Conservation (phyloP, 2,113 vertebrate species). For the Proteles cristata region DNA sequence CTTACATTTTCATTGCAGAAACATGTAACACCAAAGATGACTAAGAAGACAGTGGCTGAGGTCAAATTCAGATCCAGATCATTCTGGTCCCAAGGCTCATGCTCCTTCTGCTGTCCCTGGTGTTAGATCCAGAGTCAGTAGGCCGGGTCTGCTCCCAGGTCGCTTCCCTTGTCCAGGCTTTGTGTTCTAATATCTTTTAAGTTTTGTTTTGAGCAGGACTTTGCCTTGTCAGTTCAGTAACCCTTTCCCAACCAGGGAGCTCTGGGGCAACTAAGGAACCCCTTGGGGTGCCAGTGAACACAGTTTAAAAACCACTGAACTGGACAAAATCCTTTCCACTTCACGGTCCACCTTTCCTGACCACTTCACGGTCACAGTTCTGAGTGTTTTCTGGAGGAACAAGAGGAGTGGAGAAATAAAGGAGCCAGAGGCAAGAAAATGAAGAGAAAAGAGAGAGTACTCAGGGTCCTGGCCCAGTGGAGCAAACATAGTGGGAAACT, state of each 20-base stretch:
- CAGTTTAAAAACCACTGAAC: neutral
- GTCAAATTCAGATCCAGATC: neutral
- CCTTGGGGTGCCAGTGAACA: neutral
- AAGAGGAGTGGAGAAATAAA: neutral
- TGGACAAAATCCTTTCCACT: neutral
- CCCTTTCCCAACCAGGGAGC: neutral
- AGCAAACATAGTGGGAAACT: accelerated
- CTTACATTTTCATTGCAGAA: neutral
- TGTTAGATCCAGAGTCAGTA: neutral
- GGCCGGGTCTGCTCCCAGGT: neutral
- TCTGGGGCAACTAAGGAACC: neutral
- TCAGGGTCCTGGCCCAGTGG: accelerated
- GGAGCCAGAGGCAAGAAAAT: neutral
- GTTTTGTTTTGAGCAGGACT: neutral
- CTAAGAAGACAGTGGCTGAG: neutral
- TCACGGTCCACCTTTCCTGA: too few relatives aligned
- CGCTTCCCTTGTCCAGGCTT: neutral
- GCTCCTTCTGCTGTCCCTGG: neutral
- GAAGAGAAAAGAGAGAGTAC: neutral
- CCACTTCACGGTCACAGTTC: neutral
- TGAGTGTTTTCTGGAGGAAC: neutral
- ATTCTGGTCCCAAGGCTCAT: neutral
- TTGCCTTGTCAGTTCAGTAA: neutral
- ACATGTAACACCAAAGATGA: neutral
- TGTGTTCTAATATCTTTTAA: neutral